Conservation (phyloP, 1,140 invertebrate genomes). For the Anastrepha obliqua region DNA sequence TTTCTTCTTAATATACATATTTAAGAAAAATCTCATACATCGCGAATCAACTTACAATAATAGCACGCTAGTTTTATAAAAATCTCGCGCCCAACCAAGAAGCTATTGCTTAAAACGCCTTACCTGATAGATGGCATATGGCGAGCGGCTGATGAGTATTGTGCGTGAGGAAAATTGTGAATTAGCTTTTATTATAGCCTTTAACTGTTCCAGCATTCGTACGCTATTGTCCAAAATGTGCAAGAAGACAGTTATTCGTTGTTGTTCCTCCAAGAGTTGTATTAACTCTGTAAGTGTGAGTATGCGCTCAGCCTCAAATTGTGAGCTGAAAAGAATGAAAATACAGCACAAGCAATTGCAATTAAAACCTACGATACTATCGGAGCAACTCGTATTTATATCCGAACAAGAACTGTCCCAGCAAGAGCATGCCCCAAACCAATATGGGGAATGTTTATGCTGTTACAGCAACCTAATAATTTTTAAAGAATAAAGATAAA, state of each 20-base stretch:
- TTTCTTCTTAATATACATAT: too few relatives aligned
- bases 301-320: slow-evolving; percentile 69
- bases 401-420: too few relatives aligned
- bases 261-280: slow-evolving; percentile 65
- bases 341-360: neutral
- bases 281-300: slow-evolving; percentile 65
- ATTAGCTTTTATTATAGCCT: slow-evolving; percentile 64
- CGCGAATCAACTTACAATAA: too few relatives aligned
- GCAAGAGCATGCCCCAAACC: too few relatives aligned
- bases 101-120: neutral
- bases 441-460: too few relatives aligned
- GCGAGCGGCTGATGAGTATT: slow-evolving; percentile 69
- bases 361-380: too few relatives aligned
- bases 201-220: slow-evolving; percentile 67
- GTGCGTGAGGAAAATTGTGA: slow-evolving; percentile 66
- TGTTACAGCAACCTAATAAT: too few relatives aligned
- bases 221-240: slow-evolving; percentile 68
- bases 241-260: slow-evolving; percentile 64
- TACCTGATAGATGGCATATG: slow-evolving; percentile 71
- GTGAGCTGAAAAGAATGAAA: slow-evolving; percentile 60
- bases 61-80: too few relatives aligned
- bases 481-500: too few relatives aligned
- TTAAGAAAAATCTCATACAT: too few relatives aligned
- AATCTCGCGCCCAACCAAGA: too few relatives aligned
- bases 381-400: too few relatives aligned